These are phyloP conservation scores for Felis chaus DNA, from an alignment of 2,113 vertebrate genomes.

Conservation along the genomic window DNA sequence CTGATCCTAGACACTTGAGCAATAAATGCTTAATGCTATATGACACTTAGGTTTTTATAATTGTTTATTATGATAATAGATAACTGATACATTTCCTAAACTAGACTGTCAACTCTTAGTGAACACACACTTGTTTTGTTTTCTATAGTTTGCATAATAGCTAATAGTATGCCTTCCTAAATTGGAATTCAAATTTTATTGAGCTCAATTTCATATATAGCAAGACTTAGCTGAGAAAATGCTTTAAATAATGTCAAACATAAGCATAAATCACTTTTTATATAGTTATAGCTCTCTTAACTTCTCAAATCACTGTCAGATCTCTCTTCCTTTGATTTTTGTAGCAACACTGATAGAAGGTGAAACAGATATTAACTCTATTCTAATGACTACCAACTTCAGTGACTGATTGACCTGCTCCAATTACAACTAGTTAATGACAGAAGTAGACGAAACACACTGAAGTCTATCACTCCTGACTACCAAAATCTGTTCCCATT, in stretches of 20 bases:
- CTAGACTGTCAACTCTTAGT: background rate
- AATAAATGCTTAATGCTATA: conserved; percentile 3
- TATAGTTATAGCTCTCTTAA: background rate
- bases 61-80: conserved; percentile 43
- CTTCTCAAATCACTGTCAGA: conserved; percentile 33
- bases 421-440: background rate
- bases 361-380: background rate
- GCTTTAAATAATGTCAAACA: conserved; percentile 30
- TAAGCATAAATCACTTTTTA: background rate
- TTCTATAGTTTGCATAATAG: background rate
- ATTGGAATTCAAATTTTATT: conserved; percentile 30
- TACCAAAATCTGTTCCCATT: background rate
- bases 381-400: background rate
- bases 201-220: conserved; percentile 18
- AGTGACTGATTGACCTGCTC: background rate
- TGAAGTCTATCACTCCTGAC: background rate
- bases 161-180: background rate
- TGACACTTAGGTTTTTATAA: conserved; percentile 17
- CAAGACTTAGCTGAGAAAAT: conserved; percentile 38
- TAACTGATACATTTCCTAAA: background rate
- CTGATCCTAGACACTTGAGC: background rate
- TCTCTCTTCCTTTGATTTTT: conserved; percentile 47
- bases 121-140: background rate
- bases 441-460: background rate
- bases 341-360: background rate